Conservation (phyloP, 2,113 vertebrate genomes). For the Lycaon pictus region DNA sequence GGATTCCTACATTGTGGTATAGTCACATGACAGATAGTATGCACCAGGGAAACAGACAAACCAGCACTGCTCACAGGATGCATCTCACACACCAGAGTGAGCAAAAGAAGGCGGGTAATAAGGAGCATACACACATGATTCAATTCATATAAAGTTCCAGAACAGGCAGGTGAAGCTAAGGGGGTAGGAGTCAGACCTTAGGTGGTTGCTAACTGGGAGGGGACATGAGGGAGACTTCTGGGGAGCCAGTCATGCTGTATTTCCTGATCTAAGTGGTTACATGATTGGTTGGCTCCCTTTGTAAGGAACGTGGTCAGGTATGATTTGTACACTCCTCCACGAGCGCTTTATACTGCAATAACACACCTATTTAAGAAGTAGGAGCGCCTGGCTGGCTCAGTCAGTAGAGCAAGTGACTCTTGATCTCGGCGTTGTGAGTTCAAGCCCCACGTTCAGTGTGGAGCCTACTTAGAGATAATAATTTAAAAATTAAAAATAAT, state of each 20-base stretch:
- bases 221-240: background rate
- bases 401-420: background rate
- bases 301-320: background rate
- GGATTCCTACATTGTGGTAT: accelerated
- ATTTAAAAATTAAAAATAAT: background rate
- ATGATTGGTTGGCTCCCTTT: background rate
- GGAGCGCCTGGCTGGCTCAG: background rate
- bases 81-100: background rate
- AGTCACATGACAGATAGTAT: accelerated
- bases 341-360: background rate
- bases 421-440: background rate
- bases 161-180: background rate
- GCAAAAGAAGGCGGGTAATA: background rate
- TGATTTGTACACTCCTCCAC: background rate
- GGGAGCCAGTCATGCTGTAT: accelerated
- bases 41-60: background rate
- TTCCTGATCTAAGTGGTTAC: background rate
- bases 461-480: background rate
- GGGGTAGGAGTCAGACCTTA: background rate
- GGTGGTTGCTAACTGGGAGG: background rate
- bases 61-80: accelerated
- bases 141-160: background rate
- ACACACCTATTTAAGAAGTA: background rate
- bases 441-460: background rate
- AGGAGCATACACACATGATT: background rate